Conservation (phyloP, 2,888 invertebrate genomes). For the Megaustenia siamemsis region DNA sequence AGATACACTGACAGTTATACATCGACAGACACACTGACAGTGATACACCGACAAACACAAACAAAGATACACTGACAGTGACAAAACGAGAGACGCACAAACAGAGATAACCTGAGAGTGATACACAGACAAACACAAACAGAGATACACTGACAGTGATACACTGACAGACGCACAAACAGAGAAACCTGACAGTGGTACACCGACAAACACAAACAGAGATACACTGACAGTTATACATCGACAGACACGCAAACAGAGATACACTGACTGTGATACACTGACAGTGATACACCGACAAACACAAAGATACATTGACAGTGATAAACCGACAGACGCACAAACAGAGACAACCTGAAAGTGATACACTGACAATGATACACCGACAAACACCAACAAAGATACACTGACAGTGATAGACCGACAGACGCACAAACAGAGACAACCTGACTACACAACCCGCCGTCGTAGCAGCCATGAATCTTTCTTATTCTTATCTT, state of each 20-base stretch:
- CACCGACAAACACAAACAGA: too few relatives aligned
- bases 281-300: too few relatives aligned
- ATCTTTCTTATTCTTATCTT: too few relatives aligned
- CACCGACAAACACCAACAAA: neutral
- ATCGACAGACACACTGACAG: too few relatives aligned
- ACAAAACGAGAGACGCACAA: neutral
- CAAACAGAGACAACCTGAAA: neutral
- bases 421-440: too few relatives aligned
- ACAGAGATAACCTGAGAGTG: neutral
- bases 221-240: neutral
- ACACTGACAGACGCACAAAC: slow-evolving; percentile 2
- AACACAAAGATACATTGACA: slow-evolving; percentile 16
- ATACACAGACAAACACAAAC: neutral
- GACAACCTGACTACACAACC: too few relatives aligned
- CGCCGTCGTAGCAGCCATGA: too few relatives aligned
- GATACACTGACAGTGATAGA: too few relatives aligned
- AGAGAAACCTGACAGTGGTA: too few relatives aligned
- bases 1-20: neutral
- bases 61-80: neutral
- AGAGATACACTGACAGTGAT: neutral
- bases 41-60: neutral
- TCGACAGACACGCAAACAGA: neutral
- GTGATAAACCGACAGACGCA: neutral
- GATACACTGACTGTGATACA: neutral
- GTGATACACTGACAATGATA: neutral